Evolutionary conservation across 2,888 invertebrate genomes (phyloP), one percentile per base, ranked within the genome.

Genomic region (Ceriagrion tenellum): DNA sequence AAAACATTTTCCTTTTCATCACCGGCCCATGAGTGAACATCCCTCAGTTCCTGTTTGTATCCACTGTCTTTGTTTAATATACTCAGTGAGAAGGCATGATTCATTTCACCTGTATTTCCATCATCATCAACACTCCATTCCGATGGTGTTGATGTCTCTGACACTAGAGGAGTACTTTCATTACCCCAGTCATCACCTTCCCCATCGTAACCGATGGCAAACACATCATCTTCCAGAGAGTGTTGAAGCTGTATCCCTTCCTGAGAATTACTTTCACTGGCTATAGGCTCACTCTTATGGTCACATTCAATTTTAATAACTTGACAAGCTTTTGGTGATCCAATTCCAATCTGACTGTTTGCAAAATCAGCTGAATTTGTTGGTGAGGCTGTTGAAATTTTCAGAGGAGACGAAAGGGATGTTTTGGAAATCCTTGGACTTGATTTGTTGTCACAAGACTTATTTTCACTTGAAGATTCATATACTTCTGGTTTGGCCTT

Each of bases 81-180:
- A 47, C n/a, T 93, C 47, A 69, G 26, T 6, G 93, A 93, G 55
- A 93, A 93, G 47, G 93, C 93, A 93, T 93, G 93, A n/a, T 93
- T 93, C 93, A 93, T 69, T 6, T 63, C n/a, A 59, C 93, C 93
- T 26, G 93, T 40, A n/a, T 69, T 74, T 23, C 35, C 69, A 93
- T 93, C 93, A 47, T 35, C 69, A 47, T 93, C 93, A 47, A 93
- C 40, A 47, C 93, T 93, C 93, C 93, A 93, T 40, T 93, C 93
- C 40, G 93, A 93, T 26, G 97, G 97, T 0, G 97, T 97, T 12
- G 97, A 96, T 95, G 97, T 96, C 95, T 97, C 97, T 18, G 97
- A 97, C 16, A 98, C 98, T 95, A 98, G 97, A 95, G 98, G 98
- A 3, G 98, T 98, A 96, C 98, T 98, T 96, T 98, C 98, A 96